These are phyloP conservation scores for Palythoa grandis DNA, from an alignment of 92 coral and sea anemone genomes.

Conservation along the genomic window DNA sequence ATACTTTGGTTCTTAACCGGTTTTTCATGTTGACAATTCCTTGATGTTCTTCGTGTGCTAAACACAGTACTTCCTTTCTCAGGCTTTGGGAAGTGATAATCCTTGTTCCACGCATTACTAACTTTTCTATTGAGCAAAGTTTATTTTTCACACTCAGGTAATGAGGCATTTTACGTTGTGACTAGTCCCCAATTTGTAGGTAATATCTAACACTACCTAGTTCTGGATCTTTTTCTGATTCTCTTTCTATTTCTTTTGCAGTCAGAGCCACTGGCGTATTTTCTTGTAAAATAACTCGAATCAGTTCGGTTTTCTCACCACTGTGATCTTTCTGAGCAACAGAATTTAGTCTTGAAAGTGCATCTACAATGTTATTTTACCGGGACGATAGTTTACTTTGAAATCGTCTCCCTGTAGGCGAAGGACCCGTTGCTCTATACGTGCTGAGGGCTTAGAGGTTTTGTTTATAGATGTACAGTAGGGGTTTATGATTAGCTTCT, in stretches of 20 bases:
- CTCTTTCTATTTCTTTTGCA: background rate
- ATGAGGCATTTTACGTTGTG: background rate
- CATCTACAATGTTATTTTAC: slow-evolving; percentile 7
- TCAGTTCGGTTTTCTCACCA: no score
- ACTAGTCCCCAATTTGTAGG: background rate
- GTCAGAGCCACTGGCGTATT: background rate
- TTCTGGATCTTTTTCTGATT: background rate
- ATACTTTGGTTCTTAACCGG: background rate
- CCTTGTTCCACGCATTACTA: background rate
- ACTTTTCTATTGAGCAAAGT: background rate
- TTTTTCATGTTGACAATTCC: background rate
- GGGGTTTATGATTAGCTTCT: no score
- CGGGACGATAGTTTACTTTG: slow-evolving; percentile 33
- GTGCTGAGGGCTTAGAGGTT: slow-evolving; percentile 43
- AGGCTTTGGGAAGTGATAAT: background rate
- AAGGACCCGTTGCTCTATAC: slow-evolving; percentile 20
- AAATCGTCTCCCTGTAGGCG: slow-evolving; percentile 47
- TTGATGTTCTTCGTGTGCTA: background rate
- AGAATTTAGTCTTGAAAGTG: no score
- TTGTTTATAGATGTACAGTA: background rate
- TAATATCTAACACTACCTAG: background rate
- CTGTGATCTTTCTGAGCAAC: no score
- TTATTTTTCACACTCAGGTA: background rate
- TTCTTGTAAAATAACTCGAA: slow-evolving; percentile 17
- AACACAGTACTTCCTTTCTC: background rate